Percentiles rank a stretch among this genome's conserved stretches.
phyloP scores from a whole-genome alignment of 2,888 invertebrate species.

The Stratiomys singularior region DNA sequence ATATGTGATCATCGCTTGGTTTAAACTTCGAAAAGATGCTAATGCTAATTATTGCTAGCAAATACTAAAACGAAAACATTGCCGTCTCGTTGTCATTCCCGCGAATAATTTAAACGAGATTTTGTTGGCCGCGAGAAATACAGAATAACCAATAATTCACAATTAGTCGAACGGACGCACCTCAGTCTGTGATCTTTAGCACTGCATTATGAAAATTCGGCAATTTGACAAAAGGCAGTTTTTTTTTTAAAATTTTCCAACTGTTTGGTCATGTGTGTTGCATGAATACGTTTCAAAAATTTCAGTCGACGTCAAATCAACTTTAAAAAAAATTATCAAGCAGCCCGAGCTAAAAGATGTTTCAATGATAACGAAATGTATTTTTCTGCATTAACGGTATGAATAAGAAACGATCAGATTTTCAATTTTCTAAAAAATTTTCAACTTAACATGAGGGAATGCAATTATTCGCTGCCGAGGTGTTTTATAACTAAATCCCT shows the following conservation, averaged over 20 bases:
- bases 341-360: too few relatives aligned
- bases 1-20: slow-evolving; percentile 27
- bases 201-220: neutral
- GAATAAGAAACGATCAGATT: too few relatives aligned
- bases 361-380: too few relatives aligned
- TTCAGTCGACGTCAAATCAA: too few relatives aligned
- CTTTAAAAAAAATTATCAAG: too few relatives aligned
- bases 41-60: slow-evolving; percentile 37
- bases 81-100: neutral
- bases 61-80: slow-evolving; percentile 32
- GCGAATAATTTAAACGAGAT: neutral
- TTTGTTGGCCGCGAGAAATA: neutral
- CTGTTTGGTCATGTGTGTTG: too few relatives aligned
- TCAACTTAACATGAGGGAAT: neutral
- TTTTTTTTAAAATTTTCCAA: too few relatives aligned
- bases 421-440: too few relatives aligned
- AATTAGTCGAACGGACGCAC: neutral
- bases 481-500: slow-evolving; percentile 28
- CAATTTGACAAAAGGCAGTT: neutral
- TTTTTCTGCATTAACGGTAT: too few relatives aligned
- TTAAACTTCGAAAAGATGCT: slow-evolving; percentile 39
- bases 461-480: neutral
- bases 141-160: slow-evolving; percentile 11
- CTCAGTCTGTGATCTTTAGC: too few relatives aligned
- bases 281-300: too few relatives aligned